These are phyloP conservation scores for Charaxes varanes DNA, from an alignment of 1,140 invertebrate species.

Conservation along the genomic window DNA sequence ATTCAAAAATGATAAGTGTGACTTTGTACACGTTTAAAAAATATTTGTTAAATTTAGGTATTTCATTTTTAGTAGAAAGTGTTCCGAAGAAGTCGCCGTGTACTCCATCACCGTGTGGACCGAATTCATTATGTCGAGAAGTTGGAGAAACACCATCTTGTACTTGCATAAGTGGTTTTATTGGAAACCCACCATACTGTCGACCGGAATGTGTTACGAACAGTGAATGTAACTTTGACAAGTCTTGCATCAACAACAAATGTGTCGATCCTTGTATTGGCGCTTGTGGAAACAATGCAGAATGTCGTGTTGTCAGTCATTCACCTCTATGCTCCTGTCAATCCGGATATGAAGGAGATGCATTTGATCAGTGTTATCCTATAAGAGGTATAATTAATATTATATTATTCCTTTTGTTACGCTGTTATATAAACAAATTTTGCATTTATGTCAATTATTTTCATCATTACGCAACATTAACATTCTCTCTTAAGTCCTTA, in stretches of 20 bases:
- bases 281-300: constrained; percentile 81
- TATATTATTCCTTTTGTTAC: too few relatives aligned
- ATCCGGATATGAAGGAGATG: constrained; percentile 80
- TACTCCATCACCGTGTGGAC: constrained; percentile 77
- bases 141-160: constrained; percentile 79
- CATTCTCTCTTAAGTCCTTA: too few relatives aligned
- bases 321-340: constrained; percentile 82
- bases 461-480: too few relatives aligned
- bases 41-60: background rate
- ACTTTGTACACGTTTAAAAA: background rate
- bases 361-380: constrained; percentile 76
- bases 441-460: background rate
- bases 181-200: too few relatives aligned
- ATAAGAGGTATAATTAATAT: constrained; percentile 31
- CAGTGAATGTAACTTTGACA: constrained; percentile 81
- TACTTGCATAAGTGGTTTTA: too few relatives aligned
- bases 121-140: constrained; percentile 84
- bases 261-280: constrained; percentile 86
- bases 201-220: constrained; percentile 83
- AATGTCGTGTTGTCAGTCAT: constrained; percentile 85
- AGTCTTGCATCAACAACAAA: constrained; percentile 82
- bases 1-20: background rate
- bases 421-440: background rate
- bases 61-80: constrained; percentile 56
- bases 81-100: constrained; percentile 72